These are phyloP conservation scores for Bhutanitis thaidina DNA, from an alignment of 2,888 invertebrate genomes.

Conservation along the genomic window DNA sequence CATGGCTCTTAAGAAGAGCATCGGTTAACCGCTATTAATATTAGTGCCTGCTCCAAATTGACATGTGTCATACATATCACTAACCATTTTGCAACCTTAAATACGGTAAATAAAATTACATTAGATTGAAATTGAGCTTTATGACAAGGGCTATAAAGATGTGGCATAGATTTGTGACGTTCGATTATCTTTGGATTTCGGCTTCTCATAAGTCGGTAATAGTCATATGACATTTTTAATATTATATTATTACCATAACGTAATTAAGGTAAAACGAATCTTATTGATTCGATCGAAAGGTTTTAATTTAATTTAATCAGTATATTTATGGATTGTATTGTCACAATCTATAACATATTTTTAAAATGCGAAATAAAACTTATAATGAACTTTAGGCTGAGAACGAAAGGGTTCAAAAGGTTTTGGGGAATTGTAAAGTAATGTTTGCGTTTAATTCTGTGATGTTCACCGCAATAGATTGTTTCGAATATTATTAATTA, in stretches of 20 bases:
- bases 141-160: not conserved
- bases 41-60: constrained; percentile 52
- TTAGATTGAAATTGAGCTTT: constrained; percentile 17
- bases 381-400: not conserved
- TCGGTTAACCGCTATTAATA: constrained; percentile 53
- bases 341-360: not conserved
- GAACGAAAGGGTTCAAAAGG: not conserved
- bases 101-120: constrained; percentile 6
- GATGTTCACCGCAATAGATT: constrained; percentile 33
- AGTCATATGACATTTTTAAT: not conserved
- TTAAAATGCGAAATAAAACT: not conserved
- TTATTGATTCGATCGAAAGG: constrained; percentile 8
- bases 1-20: constrained; percentile 26
- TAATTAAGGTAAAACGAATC: not conserved
- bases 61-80: constrained; percentile 63
- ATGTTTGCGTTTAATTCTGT: constrained; percentile 14
- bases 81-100: constrained; percentile 18
- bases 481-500: constrained; percentile 28
- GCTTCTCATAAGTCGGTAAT: not conserved
- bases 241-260: not conserved
- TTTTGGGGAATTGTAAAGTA: not conserved
- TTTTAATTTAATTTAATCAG: not conserved
- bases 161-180: not conserved
- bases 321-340: not conserved
- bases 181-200: not conserved